Conservation (phyloP, 2,888 invertebrate species). For the Tetanocera ferruginea region DNA sequence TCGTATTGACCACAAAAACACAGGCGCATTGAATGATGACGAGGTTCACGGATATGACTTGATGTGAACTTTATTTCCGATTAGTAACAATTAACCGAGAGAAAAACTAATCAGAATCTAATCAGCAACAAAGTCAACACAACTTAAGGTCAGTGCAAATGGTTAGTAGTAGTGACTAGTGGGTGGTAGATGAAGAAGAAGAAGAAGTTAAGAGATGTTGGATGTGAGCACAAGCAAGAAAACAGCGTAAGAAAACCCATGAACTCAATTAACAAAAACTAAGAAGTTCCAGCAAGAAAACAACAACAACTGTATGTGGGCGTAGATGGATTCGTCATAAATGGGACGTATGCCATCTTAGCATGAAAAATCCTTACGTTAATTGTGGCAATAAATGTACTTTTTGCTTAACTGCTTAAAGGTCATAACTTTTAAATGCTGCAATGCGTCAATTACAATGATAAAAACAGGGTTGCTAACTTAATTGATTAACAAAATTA, state of each 20-base stretch:
- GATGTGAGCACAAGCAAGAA: neutral
- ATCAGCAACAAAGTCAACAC: conserved; percentile 16
- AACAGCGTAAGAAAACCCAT: neutral
- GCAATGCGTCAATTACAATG: too few relatives aligned
- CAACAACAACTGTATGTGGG: neutral
- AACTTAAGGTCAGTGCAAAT: neutral
- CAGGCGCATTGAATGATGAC: neutral
- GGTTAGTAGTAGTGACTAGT: too few relatives aligned
- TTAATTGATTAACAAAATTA: too few relatives aligned
- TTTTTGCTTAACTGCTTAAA: too few relatives aligned
- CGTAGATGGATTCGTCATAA: too few relatives aligned
- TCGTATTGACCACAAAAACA: neutral
- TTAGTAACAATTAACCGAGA: conserved; percentile 1
- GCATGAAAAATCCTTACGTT: too few relatives aligned
- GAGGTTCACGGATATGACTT: neutral
- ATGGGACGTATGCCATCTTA: too few relatives aligned
- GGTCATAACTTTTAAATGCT: too few relatives aligned
- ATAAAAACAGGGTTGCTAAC: too few relatives aligned
- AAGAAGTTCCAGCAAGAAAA: neutral
- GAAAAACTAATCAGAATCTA: conserved; percentile 22
- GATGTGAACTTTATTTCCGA: neutral
- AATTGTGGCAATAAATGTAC: too few relatives aligned
- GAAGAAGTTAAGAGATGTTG: neutral
- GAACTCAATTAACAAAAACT: neutral
- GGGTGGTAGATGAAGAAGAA: neutral